Evolutionary conservation across 92 coral and sea anemone genomes (phyloP), one percentile per base, ranked within the genome.

Genomic region (Epizoanthus stellaris): DNA sequence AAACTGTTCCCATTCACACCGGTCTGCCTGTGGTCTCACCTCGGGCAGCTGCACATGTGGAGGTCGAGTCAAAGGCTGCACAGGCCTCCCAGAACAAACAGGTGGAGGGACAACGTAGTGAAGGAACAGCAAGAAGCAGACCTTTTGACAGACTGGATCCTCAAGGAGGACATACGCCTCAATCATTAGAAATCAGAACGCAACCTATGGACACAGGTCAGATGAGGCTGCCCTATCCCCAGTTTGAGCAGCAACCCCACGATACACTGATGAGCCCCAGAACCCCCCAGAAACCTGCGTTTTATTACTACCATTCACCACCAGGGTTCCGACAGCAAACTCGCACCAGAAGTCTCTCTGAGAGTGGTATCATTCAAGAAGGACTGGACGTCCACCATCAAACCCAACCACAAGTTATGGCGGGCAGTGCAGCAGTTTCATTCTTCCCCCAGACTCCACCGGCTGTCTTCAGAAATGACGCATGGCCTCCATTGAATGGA

Each of bases 391-490:
- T 63, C 9, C 71, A 61, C 36, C 14, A 42, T 39, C 70, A 62
- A 66, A 7, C 19, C 36, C 70, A 79, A 57, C 71, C 83, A 58
- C 71, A 34, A 21, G 72, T 79, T 42, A 42, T 40, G 70, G 58
- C 72, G 6, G 83, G 72, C 63, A 79, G 83, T 79, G 83, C 83
- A 17, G 72, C 83, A 19, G 30, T 62, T 4, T 62, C 67, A 47
- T 79, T 79, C 56, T 79, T 79, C 30, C 61, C 83, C 5, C 83
- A 63, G 11, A 61, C 83, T 13, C 83, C 83, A 39, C 83, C 67
- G 40, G 69, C 59, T 43, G 21, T 43, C 72, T 63, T 79, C 19
- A 20, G 83, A 63, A 79, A 42, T 47, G 53, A 63, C 4, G 56
- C 83, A 38, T 63, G 83, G 83, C 72, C 70, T 20, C 83, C 34